A percentile compares a stretch with the other conserved stretches of the same genome.
Evolutionary conservation across 2,113 vertebrate genomes (phyloP).

Genomic region (Ptilorrhoa leucosticta): DNA sequence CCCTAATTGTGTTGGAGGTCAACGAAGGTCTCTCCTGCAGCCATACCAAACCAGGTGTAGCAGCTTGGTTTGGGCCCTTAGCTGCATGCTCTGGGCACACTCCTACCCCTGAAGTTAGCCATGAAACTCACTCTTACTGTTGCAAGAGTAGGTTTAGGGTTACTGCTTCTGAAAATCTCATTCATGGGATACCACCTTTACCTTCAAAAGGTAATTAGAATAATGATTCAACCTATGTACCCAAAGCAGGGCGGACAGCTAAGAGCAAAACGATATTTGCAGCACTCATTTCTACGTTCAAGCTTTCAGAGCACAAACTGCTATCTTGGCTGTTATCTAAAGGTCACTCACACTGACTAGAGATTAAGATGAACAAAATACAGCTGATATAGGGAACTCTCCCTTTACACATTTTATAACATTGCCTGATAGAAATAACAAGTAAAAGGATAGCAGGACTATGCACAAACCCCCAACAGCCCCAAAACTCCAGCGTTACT

Average conservation of each 20-base stretch:
- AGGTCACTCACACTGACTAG: not conserved
- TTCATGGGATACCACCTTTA: not conserved
- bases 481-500: not conserved
- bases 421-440: not conserved
- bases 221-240: not conserved
- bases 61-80: not conserved
- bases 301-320: not conserved
- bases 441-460: not conserved
- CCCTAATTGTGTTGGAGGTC: not conserved
- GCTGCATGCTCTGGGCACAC: not conserved
- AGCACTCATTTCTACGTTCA: rapidly evolving
- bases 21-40: not conserved
- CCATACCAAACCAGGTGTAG: not conserved
- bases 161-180: not conserved
- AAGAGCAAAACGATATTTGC: not conserved
- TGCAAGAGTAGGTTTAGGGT: not conserved
- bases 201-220: not conserved
- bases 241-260: not conserved
- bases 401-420: not conserved
- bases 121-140: not conserved
- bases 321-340: not conserved
- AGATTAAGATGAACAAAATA: not conserved
- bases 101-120: not conserved
- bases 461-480: not conserved
- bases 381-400: not conserved